A percentile compares a stretch with the other conserved stretches of the same genome.
These are phyloP conservation scores for Ianthella basta DNA, from an alignment of 37 sponge, comb jelly and placozoan species.

Conservation along the genomic window DNA sequence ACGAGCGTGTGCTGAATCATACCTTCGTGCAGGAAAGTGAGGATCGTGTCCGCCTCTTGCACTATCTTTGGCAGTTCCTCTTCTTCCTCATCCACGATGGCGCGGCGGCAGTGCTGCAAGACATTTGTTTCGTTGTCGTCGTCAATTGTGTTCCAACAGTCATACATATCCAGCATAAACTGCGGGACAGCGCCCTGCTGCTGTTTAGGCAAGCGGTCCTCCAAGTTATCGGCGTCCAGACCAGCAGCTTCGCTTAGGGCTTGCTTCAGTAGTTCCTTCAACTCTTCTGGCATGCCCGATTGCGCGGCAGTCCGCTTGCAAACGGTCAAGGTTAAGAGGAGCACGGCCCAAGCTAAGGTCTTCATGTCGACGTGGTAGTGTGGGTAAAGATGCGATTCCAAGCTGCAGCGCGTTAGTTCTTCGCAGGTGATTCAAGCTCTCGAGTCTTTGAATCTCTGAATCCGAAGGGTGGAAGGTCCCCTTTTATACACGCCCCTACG, in stretches of 20 bases:
- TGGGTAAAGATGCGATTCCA: too few relatives aligned
- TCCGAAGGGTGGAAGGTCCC: too few relatives aligned
- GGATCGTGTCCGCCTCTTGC: slow-evolving; percentile 14
- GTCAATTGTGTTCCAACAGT: slow-evolving; percentile 41
- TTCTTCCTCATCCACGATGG: slow-evolving; percentile 6
- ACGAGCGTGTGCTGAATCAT: too few relatives aligned
- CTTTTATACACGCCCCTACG: too few relatives aligned
- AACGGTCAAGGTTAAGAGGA: too few relatives aligned
- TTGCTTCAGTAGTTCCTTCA: not conserved
- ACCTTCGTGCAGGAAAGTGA: slow-evolving; percentile 22
- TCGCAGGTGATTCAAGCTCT: too few relatives aligned
- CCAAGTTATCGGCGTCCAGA: not conserved
- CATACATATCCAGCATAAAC: slow-evolving; percentile 46
- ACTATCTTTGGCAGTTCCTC: not conserved
- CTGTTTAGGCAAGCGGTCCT: not conserved
- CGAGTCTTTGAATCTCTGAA: too few relatives aligned
- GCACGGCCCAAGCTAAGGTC: too few relatives aligned
- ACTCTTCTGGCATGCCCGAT: not conserved
- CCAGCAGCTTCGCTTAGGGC: not conserved
- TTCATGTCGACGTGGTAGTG: too few relatives aligned
- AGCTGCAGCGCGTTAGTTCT: too few relatives aligned
- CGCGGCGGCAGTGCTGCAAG: not conserved
- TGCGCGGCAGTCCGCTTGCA: too few relatives aligned
- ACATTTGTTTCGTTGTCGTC: not conserved
- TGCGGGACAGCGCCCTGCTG: not conserved